These are phyloP conservation scores for Ichneumon xanthorius DNA, from an alignment of 2,888 invertebrate genomes.

Conservation along the genomic window DNA sequence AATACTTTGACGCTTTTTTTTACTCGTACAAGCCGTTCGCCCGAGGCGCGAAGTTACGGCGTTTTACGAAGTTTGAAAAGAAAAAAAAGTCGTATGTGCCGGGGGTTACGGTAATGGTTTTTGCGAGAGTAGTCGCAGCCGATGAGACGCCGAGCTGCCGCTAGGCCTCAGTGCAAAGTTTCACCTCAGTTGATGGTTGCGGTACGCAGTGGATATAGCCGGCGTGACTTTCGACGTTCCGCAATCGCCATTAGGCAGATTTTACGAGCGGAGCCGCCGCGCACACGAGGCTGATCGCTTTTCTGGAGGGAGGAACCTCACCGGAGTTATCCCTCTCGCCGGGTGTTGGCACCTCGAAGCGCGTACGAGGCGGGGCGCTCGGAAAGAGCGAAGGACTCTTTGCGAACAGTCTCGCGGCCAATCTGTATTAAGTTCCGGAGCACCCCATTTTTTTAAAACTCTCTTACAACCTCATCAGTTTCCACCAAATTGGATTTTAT, in stretches of 20 bases:
- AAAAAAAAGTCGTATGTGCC: constrained; percentile 20
- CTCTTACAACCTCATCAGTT: background rate
- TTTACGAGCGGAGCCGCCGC: constrained; percentile 38
- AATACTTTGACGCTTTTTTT: constrained; percentile 21
- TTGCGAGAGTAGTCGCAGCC: constrained; percentile 5
- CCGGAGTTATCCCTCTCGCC: background rate
- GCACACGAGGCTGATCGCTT: constrained; percentile 23
- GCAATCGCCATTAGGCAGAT: constrained; percentile 43
- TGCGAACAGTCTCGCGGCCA: constrained; percentile 16
- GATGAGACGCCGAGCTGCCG: constrained; percentile 10
- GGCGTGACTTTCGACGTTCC: constrained; percentile 30
- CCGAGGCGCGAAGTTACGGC: constrained; percentile 14
- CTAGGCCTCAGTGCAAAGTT: constrained; percentile 32
- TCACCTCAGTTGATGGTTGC: constrained; percentile 27
- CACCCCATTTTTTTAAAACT: background rate
- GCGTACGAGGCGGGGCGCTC: background rate
- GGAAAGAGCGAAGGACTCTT: constrained; percentile 19
- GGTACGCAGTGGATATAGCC: constrained; percentile 8
- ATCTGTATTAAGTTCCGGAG: background rate
- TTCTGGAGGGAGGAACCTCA: constrained; percentile 31
- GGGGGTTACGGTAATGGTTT: constrained; percentile 36
- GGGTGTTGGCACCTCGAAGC: constrained; percentile 24
- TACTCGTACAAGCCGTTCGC: background rate
- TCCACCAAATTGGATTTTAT: background rate
- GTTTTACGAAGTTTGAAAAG: constrained; percentile 29